These are phyloP conservation scores for Solenodon paradoxus DNA, from an alignment of 2,113 vertebrate species.

Conservation along the genomic window DNA sequence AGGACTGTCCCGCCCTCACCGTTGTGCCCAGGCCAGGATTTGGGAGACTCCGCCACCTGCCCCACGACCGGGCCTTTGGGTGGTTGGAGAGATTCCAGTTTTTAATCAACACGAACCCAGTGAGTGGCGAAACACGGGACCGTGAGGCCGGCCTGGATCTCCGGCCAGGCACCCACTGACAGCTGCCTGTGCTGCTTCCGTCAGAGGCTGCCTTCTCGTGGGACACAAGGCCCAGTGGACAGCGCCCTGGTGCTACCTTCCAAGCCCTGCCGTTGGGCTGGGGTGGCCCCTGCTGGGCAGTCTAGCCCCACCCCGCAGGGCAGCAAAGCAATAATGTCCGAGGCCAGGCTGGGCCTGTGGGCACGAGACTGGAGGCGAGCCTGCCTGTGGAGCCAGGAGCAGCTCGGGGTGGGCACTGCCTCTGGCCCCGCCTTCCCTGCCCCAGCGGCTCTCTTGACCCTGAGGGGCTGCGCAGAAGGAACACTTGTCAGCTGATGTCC, in stretches of 20 bases:
- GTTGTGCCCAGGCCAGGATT: not conserved
- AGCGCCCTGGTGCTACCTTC: not conserved
- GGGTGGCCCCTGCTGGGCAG: not conserved
- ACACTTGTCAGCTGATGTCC: not conserved
- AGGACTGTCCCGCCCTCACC: not conserved
- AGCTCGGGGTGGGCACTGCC: accelerated
- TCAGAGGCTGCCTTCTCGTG: not conserved
- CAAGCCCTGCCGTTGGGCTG: not conserved
- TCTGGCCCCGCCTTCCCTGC: not conserved
- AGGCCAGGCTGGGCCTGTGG: not conserved
- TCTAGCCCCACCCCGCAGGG: not conserved
- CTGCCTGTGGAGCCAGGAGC: not conserved
- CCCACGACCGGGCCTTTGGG: not conserved
- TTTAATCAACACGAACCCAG: not conserved
- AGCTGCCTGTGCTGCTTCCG: not conserved
- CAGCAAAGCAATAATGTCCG: conserved; percentile 58
- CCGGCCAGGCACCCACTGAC: accelerated
- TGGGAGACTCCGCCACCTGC: not conserved
- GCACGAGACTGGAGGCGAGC: not conserved
- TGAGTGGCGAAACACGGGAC: not conserved
- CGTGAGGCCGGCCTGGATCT: not conserved
- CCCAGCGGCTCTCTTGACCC: conserved; percentile 1
- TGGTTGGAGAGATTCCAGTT: not conserved
- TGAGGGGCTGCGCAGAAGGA: conserved; percentile 3
- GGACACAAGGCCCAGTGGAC: accelerated